Evolutionary conservation across 2,888 invertebrate species (phyloP), one percentile per base, ranked within the genome.

Genomic region (Heteromurus nitidus): DNA sequence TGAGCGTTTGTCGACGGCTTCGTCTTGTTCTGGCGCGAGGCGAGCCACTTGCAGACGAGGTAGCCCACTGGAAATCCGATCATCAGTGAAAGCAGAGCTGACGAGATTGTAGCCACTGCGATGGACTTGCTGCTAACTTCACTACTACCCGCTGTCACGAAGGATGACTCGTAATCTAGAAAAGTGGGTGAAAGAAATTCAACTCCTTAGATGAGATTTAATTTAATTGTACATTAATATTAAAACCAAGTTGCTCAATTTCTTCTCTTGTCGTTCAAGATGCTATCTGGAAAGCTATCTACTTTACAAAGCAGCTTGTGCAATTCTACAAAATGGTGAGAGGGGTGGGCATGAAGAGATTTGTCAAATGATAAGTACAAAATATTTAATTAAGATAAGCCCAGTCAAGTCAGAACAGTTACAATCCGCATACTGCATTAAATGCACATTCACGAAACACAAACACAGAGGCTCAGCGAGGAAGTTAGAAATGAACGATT

Each of bases 21-120:
- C 64, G 84, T 80, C 55, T 85, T 84, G 55, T 81, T 85, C 55
- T 86, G 84, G 31, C 85, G 69, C 31, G 81, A 68, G 26, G 83
- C 77, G 47, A 87, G 77, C 83, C 83, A 86, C 72, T 82, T 82
- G 53, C 83, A 83, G 11, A 83, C 81, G 22, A 86, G 73, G 74
- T 86, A 87, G 18, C 87, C 87, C 55, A 87, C 70, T 16, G 85
- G 80, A 69, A 87, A 87, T 28, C 87, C 87, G 26, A 87, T 80
- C 50, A 87, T 76, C 9, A 87, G 82, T 16, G 87, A 85, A 18
- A 87, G 68, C 31, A 85, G 50, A 11, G 85, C 85, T n/a, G 87
- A 87, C 11, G 85, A 84, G 62, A 84, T 77, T n/a, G 87, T 87
- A 11, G 87, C 87, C 68, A 86, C 76, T 31, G 85, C 82, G 13